These are phyloP conservation scores for Syrrhaptes paradoxus DNA, from an alignment of 2,113 vertebrate species.

Conservation along the genomic window DNA sequence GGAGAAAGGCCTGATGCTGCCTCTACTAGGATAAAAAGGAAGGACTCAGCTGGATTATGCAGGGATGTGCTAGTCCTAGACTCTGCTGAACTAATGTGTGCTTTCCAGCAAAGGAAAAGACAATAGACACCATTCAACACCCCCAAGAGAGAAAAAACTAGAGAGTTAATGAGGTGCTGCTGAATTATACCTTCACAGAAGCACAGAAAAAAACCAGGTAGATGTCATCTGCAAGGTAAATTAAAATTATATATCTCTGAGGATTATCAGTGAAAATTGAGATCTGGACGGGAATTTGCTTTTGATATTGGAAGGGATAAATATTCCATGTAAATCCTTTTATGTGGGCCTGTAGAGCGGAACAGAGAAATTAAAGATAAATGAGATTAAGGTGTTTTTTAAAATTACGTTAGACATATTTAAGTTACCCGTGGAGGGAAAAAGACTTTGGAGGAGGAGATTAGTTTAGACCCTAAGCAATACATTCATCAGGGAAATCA, in stretches of 20 bases:
- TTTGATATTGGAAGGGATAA: conserved; percentile 48
- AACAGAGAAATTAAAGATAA: conserved; percentile 63
- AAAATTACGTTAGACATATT: conserved; percentile 15
- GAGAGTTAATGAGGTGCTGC: conserved; percentile 6
- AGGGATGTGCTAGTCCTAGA: not conserved
- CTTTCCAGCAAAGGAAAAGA: not conserved
- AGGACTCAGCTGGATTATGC: not conserved
- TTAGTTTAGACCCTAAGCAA: conserved; percentile 21
- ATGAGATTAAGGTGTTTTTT: conserved; percentile 52
- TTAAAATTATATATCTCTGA: conserved; percentile 46
- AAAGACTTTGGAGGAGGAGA: not conserved
- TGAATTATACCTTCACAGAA: conserved; percentile 13
- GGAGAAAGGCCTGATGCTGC: not conserved
- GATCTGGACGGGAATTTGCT: conserved; percentile 61
- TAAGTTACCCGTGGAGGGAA: not conserved
- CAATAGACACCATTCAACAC: not conserved
- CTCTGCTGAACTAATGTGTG: not conserved
- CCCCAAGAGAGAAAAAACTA: not conserved
- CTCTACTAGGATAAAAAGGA: not conserved
- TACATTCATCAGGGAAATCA: conserved; percentile 28
- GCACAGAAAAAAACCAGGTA: conserved; percentile 40
- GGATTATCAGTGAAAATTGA: conserved; percentile 55
- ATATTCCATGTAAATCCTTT: conserved; percentile 50
- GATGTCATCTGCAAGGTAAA: conserved; percentile 62
- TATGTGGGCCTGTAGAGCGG: conserved; percentile 5